phyloP scores from a whole-genome alignment of 2,113 vertebrate genomes.

The Alaudala cheleensis region DNA sequence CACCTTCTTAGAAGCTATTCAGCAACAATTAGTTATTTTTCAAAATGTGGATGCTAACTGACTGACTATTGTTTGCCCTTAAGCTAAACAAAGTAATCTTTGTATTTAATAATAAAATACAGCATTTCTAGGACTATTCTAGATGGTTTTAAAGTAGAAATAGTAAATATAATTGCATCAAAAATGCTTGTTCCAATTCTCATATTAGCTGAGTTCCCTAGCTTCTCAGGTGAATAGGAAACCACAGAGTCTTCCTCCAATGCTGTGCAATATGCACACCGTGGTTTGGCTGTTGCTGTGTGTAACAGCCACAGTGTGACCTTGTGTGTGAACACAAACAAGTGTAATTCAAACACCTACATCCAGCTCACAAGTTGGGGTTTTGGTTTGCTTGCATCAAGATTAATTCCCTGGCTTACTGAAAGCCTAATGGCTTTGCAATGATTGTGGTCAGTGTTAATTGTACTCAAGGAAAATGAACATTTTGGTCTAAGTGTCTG shows the following conservation, averaged over 20 bases:
- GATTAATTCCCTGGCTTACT: background rate
- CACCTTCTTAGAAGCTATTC: background rate
- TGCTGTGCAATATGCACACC: background rate
- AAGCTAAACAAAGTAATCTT: background rate
- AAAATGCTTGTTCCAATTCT: background rate
- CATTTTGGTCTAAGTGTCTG: background rate
- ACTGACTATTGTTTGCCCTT: background rate
- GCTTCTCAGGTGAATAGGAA: background rate
- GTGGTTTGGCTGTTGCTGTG: background rate
- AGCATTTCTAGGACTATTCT: background rate
- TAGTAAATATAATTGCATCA: background rate
- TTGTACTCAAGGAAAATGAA: rapidly evolving
- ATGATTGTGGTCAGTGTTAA: background rate
- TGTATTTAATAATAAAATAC: background rate
- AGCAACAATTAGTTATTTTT: background rate
- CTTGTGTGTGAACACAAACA: background rate
- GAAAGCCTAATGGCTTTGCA: background rate
- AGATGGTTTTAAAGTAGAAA: background rate
- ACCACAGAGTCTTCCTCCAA: background rate
- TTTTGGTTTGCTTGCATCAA: background rate
- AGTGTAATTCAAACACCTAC: background rate
- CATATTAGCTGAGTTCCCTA: background rate
- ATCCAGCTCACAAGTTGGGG: background rate
- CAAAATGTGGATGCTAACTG: background rate
- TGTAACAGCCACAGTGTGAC: background rate